Evolutionary conservation across 2,113 vertebrate species (phyloP).

Genomic region (Hystrix brachyura): DNA sequence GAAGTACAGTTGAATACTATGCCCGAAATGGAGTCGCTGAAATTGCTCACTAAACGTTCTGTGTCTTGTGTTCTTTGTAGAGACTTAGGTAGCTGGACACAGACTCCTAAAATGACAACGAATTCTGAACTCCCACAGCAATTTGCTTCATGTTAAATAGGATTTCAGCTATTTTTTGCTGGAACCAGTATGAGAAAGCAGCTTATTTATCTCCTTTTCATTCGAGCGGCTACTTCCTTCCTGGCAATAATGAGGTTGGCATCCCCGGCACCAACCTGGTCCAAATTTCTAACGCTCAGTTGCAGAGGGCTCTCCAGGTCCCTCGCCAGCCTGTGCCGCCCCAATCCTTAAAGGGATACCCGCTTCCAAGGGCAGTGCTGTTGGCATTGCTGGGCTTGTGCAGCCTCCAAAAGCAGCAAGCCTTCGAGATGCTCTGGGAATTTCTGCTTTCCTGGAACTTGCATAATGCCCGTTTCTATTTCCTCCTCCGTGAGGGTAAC

Average conservation of each 20-base stretch:
- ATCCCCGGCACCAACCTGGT: neutral
- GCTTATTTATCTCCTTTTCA: slow-evolving; percentile 72
- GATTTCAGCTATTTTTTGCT: slow-evolving; percentile 69
- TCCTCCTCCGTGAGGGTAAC: neutral
- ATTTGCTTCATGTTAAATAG: slow-evolving; percentile 51
- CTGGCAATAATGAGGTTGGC: slow-evolving; percentile 74
- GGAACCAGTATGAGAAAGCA: slow-evolving; percentile 44
- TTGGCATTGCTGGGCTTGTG: neutral
- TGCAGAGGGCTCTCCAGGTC: slow-evolving; percentile 7
- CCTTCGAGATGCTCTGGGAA: neutral
- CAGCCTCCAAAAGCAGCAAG: neutral
- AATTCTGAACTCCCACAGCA: neutral
- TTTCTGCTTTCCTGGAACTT: neutral
- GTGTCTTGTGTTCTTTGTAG: neutral
- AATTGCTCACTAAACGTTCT: neutral
- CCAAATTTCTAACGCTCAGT: slow-evolving; percentile 65
- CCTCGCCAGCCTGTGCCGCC: neutral
- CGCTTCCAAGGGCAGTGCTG: neutral
- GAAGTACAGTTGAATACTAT: neutral
- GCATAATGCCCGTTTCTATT: neutral
- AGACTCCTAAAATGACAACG: slow-evolving; percentile 58
- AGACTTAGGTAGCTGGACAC: neutral
- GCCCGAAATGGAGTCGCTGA: neutral
- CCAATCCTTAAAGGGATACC: neutral
- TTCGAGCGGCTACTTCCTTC: slow-evolving; percentile 72